Percentiles rank a stretch among this genome's conserved stretches.
Conservation (phyloP, 2,797 vertebrate species). For the Bradypus variegatus region DNA sequence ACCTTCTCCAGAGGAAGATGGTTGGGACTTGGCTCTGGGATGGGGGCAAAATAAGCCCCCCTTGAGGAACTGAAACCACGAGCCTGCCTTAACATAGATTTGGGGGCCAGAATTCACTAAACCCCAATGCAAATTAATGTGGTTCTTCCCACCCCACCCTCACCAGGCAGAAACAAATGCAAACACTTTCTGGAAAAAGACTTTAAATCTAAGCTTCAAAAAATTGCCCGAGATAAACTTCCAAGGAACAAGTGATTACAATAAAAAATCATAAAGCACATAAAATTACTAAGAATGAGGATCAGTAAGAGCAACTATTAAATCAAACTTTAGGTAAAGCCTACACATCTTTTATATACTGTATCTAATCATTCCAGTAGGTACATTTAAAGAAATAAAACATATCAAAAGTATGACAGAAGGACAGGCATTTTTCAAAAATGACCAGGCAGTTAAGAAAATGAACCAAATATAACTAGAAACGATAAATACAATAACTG, state of each 20-base stretch:
- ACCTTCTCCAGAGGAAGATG: background rate
- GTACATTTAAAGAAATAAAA: background rate
- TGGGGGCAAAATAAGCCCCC: background rate
- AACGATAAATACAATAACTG: background rate
- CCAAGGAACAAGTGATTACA: background rate
- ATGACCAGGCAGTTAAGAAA: background rate
- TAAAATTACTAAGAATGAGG: background rate
- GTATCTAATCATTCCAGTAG: background rate
- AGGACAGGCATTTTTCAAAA: background rate
- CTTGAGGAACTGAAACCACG: background rate
- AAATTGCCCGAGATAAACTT: background rate
- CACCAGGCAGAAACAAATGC: background rate
- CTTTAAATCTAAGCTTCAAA: background rate
- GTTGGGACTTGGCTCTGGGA: background rate
- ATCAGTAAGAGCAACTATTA: background rate
- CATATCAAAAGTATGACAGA: background rate
- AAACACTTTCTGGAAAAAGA: background rate
- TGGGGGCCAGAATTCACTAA: background rate
- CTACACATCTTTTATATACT: background rate
- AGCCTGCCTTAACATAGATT: background rate
- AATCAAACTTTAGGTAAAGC: background rate
- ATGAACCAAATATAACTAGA: background rate
- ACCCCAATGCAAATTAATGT: background rate
- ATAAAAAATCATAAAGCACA: background rate
- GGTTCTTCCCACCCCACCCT: too few relatives aligned